phyloP scores from a whole-genome alignment of 1,140 invertebrate species.

The Pseudobourletiella spinata region DNA sequence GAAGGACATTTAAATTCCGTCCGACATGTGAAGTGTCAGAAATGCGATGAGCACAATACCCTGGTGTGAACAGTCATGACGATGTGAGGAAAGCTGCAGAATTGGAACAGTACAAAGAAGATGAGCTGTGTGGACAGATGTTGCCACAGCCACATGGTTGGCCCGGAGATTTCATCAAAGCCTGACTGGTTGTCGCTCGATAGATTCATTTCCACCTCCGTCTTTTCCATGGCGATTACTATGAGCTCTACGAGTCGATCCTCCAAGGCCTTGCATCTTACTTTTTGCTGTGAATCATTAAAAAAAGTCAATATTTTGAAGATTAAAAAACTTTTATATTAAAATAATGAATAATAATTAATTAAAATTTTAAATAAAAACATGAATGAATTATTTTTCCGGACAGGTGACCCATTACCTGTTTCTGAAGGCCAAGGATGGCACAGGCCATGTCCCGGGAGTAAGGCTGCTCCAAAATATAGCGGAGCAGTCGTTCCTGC shows the following conservation, averaged over 20 bases:
- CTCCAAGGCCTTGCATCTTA: slow-evolving; percentile 78
- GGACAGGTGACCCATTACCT: no score
- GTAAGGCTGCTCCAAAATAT: slow-evolving; percentile 90
- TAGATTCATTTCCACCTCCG: slow-evolving; percentile 54
- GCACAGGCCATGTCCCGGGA: slow-evolving; percentile 91
- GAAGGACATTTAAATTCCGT: slow-evolving; percentile 14
- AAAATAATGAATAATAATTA: no score
- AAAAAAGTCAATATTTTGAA: slow-evolving; percentile 17
- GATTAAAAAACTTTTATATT: neutral
- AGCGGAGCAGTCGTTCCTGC: slow-evolving; percentile 74
- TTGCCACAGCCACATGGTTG: slow-evolving; percentile 76
- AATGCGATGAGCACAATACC: slow-evolving; percentile 42
- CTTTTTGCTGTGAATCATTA: slow-evolving; percentile 57
- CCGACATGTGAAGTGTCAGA: slow-evolving; percentile 6
- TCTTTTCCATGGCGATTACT: slow-evolving; percentile 82
- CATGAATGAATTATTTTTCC: no score
- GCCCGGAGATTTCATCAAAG: slow-evolving; percentile 53
- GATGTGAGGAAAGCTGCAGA: slow-evolving; percentile 77
- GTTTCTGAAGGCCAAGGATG: slow-evolving; percentile 87
- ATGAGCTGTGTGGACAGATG: slow-evolving; percentile 91
- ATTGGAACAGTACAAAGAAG: slow-evolving; percentile 91
- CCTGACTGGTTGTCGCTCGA: slow-evolving; percentile 41
- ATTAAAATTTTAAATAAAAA: no score
- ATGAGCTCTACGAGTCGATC: slow-evolving; percentile 88
- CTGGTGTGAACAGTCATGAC: slow-evolving; percentile 80